These are phyloP conservation scores for Trogon melanurus DNA, from an alignment of 2,113 vertebrate genomes.

Conservation along the genomic window DNA sequence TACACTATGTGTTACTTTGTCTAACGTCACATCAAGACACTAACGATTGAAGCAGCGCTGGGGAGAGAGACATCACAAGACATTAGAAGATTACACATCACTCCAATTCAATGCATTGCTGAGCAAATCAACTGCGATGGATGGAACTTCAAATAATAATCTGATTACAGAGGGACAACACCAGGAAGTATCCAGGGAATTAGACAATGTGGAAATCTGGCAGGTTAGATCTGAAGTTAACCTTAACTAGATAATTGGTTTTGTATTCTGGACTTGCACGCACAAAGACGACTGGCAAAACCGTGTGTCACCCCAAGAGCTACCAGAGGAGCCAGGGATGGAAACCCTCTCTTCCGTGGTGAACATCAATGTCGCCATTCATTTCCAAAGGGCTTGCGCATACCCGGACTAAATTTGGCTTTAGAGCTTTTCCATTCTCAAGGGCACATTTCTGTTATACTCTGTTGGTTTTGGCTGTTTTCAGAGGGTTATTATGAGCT, in stretches of 20 bases:
- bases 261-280: neutral
- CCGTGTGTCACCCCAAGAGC: neutral
- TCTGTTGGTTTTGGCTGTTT: neutral
- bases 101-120: neutral
- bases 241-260: neutral
- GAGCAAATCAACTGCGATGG: constrained; percentile 36
- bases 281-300: neutral
- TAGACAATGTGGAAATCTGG: neutral
- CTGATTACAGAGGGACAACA: constrained; percentile 25
- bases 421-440: neutral
- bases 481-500: neutral
- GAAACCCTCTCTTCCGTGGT: neutral
- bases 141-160: constrained; percentile 37
- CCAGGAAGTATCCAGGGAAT: neutral
- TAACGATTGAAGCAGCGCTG: neutral
- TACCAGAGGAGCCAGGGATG: neutral
- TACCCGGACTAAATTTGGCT: neutral
- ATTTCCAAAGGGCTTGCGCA: neutral
- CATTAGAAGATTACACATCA: constrained; percentile 2
- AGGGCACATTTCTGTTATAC: neutral
- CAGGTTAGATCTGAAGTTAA: constrained; percentile 37
- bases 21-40: neutral
- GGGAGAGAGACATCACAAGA: neutral
- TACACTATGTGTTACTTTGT: neutral
- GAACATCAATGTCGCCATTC: neutral